Evolutionary conservation across 2,888 invertebrate genomes (phyloP), one percentile per base, ranked within the genome.

Genomic region (Erpobdella octoculata): DNA sequence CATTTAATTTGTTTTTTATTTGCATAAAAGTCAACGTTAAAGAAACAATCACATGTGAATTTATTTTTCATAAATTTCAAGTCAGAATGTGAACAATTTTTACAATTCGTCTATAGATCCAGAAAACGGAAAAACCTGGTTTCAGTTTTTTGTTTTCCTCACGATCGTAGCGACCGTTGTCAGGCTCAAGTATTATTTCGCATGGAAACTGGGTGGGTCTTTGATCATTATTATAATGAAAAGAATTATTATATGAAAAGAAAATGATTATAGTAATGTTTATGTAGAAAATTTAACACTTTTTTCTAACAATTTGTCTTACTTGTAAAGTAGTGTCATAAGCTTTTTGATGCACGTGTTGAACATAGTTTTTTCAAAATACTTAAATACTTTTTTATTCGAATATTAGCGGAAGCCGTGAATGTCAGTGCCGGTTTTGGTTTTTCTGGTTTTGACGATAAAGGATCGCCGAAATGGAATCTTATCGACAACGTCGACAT

Each of bases 351-450:
- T 25, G 18, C 28, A 61, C 33, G 6, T 62, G 15, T 1, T 9
- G 21, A 62, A 33, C n/a, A 12, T 31, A 15, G 12, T 12, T 21
- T n/a, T 46, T 67, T 46, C n/a, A 33, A 33, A 28, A 33, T 36
- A 35, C 28, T 36, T 71, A 18, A 35, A 36, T n/a, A 18, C 28
- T n/a, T n/a, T 53, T n/a, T 53, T n/a, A 53, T 1, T 18, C 15
- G 1, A 15, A 35, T 31, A n/a, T n/a, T n/a, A 79, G 92, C 93
- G 6, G 97, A 97, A 83, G 92, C 93, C 0, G 90, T 95, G 77
- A 94, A 93, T 83, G 95, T 96, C 83, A 91, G 92, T 81, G 91
- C 91, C 31, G 97, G 96, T 0, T 87, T 97, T 80, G 92, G 92
- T n/a, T 92, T 90, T 80, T 88, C 87, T 78, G 95, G 95, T 0